Percentiles rank a stretch among this genome's conserved stretches.
These are phyloP conservation scores for Alloplasta piceator DNA, from an alignment of 2,888 invertebrate species.

Conservation along the genomic window DNA sequence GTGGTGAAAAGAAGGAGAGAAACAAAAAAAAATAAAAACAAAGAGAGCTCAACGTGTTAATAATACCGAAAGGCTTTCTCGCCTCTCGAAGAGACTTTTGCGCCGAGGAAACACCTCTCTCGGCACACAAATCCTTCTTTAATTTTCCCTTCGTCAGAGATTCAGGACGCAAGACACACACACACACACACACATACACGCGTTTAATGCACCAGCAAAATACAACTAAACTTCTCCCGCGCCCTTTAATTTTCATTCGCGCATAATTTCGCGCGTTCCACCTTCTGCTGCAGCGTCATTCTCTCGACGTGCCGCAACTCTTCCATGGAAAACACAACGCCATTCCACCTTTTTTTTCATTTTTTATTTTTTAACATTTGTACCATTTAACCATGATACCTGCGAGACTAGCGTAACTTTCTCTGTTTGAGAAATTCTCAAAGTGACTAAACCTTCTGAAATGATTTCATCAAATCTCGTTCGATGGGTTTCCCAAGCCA, in stretches of 20 bases:
- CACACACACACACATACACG: background rate
- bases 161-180: background rate
- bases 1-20: constrained; percentile 2
- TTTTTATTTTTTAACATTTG: background rate
- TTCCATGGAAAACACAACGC: too few species aligned
- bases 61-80: constrained; percentile 31
- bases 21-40: constrained; percentile 3
- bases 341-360: background rate
- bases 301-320: background rate
- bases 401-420: background rate
- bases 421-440: too few species aligned
- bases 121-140: constrained; percentile 7
- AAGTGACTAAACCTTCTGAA: too few species aligned
- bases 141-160: constrained; percentile 14
- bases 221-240: background rate
- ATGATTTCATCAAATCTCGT: too few species aligned
- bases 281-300: constrained; percentile 5
- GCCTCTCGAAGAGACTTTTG: background rate
- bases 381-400: constrained; percentile 8
- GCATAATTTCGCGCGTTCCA: constrained; percentile 23
- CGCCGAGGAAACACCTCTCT: background rate
- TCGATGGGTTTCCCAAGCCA: too few species aligned
- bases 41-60: background rate
- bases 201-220: too few species aligned
- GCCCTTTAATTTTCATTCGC: constrained; percentile 26